phyloP scores from a whole-genome alignment of 1,140 invertebrate species.

The Panagrolaimus sp. region DNA sequence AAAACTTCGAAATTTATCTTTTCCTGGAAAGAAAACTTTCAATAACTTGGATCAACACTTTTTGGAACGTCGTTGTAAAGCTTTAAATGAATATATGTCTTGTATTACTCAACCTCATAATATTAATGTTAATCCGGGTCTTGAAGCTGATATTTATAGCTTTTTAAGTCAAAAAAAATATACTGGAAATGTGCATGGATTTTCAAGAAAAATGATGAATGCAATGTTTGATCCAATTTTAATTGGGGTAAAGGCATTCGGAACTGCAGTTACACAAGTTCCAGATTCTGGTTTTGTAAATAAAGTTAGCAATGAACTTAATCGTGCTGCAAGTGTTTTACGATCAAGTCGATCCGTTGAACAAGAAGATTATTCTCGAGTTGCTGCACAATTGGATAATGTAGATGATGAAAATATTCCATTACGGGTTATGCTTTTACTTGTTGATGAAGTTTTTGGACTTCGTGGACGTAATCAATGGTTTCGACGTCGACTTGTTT shows the following conservation, averaged over 20 bases:
- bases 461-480: constrained; percentile 78
- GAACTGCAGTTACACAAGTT: constrained; percentile 49
- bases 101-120: constrained; percentile 63
- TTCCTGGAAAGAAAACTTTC: constrained; percentile 86
- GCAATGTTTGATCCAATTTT: constrained; percentile 52
- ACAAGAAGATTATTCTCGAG: constrained; percentile 9
- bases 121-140: constrained; percentile 65
- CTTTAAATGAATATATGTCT: constrained; percentile 74
- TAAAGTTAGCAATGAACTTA: constrained; percentile 49
- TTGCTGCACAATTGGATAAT: not conserved
- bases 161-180: constrained; percentile 76
- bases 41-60: constrained; percentile 82
- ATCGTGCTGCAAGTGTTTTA: constrained; percentile 46
- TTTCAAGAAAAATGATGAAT: constrained; percentile 59
- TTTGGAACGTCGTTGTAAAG: constrained; percentile 75
- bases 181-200: constrained; percentile 63
- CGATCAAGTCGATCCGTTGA: constrained; percentile 19
- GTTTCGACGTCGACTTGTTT: constrained; percentile 74
- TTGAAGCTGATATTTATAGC: constrained; percentile 68
- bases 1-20: constrained; percentile 71
- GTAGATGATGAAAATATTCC: constrained; percentile 71
- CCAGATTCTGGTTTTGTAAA: constrained; percentile 50
- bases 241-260: constrained; percentile 49
- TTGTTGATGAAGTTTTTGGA: constrained; percentile 87
- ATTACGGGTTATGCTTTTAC: constrained; percentile 73